These are phyloP conservation scores for Coreoperca whiteheadi DNA, from an alignment of 2,113 vertebrate species.

Conservation along the genomic window DNA sequence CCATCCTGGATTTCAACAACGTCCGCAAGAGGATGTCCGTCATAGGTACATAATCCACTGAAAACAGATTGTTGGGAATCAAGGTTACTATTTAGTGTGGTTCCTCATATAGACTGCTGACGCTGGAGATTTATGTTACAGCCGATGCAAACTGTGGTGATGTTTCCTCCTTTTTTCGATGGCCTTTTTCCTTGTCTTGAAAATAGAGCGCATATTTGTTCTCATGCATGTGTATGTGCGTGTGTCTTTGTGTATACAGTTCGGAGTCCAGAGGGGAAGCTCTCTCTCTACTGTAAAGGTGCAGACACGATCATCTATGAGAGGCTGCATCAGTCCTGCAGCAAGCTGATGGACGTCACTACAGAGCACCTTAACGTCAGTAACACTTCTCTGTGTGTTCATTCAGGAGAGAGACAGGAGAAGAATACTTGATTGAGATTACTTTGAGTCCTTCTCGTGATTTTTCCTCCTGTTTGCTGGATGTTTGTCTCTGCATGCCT, in stretches of 20 bases:
- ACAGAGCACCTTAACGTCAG: constrained; percentile 95
- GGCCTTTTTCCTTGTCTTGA: neutral
- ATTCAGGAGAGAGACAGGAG: neutral
- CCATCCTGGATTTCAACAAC: constrained; percentile 96
- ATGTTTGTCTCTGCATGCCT: neutral
- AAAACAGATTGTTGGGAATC: neutral
- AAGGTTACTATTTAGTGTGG: neutral
- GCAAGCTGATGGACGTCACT: constrained; percentile 88
- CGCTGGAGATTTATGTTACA: neutral
- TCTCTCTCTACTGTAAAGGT: constrained; percentile 95
- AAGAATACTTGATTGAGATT: neutral
- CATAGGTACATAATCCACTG: constrained; percentile 84
- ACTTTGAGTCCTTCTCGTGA: neutral
- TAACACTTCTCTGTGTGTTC: constrained; percentile 14
- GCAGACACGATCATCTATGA: constrained; percentile 94
- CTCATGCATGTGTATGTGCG: neutral
- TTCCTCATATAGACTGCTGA: neutral
- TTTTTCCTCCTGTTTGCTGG: neutral
- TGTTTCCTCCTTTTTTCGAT: neutral
- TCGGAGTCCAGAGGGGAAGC: constrained; percentile 87
- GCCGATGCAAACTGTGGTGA: neutral
- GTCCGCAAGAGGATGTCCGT: constrained; percentile 98
- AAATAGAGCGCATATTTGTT: neutral
- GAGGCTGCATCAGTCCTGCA: constrained; percentile 88
- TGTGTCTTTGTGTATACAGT: constrained; percentile 79